These are phyloP conservation scores for Nephrotoma appendiculata DNA, from an alignment of 2,888 invertebrate genomes.

Conservation along the genomic window DNA sequence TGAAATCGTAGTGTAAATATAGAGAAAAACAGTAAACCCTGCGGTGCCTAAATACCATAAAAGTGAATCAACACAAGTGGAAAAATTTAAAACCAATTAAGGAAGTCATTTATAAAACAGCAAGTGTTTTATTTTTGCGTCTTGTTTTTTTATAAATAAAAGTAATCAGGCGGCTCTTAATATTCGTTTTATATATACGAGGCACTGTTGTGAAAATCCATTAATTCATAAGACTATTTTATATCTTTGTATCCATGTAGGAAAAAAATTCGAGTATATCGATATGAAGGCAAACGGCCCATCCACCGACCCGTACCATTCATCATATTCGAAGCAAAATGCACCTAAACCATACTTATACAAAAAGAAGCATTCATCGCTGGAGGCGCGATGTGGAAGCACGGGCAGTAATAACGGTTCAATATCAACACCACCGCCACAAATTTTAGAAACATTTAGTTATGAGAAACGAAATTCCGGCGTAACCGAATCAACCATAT, in stretches of 20 bases:
- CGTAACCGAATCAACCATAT: conserved; percentile 5
- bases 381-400: not conserved
- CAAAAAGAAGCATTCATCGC: not conserved
- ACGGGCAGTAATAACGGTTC: not conserved
- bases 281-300: not conserved
- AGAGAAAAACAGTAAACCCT: not conserved
- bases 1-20: not conserved
- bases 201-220: not conserved
- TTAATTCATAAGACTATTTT: not conserved
- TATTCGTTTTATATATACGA: not conserved
- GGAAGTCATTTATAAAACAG: not conserved
- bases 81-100: not conserved
- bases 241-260: conserved; percentile 7
- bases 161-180: not conserved
- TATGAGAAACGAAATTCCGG: conserved; percentile 4
- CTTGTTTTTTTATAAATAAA: not conserved
- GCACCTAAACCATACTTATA: not conserved
- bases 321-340: not conserved
- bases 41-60: not conserved
- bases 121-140: not conserved
- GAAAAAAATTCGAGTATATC: conserved; percentile 23
- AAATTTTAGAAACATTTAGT: conserved; percentile 1
- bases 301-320: not conserved
- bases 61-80: not conserved
- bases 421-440: not conserved